Evolutionary conservation across 1,140 invertebrate species (phyloP), one percentile per base, ranked within the genome.

Genomic region (Anastrepha ludens): DNA sequence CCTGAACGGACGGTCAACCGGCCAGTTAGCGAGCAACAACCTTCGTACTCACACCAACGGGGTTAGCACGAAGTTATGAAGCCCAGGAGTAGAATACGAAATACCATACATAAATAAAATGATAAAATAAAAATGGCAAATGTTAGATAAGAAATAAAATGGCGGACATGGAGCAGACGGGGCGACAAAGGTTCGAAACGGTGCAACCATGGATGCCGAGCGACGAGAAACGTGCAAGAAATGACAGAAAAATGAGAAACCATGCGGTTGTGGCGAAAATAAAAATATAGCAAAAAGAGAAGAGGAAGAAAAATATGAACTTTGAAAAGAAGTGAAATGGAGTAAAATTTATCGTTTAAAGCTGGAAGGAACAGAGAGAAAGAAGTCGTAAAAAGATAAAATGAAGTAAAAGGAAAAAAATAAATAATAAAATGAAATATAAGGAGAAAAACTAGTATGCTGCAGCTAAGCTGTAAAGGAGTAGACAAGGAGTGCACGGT

Each of bases 131-230:
- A 81, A 81, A 81, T 55, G 74, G 74, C 47, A 81, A 81, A 81
- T 81, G 74, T 44, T 41, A 81, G 74, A 81, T 81, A 81, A 81
- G 74, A 81, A 81, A 81, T 81, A 41, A 81, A 81, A 81, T 81
- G 44, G 74, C 17, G 74, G 13, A 2, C 3, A 13, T 8, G 17
- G 7, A 8, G 8, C 8, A 81, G 74, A 20, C 2, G 9, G 17
- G 2, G 9, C 13, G n/a, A 62, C 60, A 62, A 13, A 62, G 13
- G 29, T 29, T 29, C 29, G 29, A 81, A 47, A 20, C 2, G 9
- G 17, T 0, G 9, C 13, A 17, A 62, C 60, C 7, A 13, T 1
- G 13, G n/a, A 17, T 17, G 50, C 7, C 9, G 50, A 62, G 15
- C n/a, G 29, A 29, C 2, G 74, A 9, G 47, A 60, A 44, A 2